phyloP scores from a whole-genome alignment of 2,113 vertebrate species.

The Caretta caretta region DNA sequence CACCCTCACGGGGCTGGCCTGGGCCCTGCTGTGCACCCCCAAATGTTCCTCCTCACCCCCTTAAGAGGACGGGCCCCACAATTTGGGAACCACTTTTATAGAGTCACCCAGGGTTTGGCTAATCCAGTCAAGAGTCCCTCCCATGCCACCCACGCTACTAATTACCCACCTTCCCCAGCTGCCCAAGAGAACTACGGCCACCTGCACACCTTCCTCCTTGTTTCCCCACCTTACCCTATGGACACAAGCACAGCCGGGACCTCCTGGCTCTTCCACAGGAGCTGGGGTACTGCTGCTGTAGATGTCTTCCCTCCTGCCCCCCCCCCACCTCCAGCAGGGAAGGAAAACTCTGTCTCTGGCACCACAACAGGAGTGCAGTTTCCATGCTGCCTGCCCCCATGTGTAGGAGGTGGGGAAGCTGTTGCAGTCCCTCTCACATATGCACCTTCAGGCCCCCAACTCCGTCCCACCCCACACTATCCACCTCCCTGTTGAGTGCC shows the following conservation, averaged over 20 bases:
- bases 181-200: neutral
- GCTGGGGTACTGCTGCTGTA: too few relatives aligned
- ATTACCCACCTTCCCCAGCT: neutral
- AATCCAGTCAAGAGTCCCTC: neutral
- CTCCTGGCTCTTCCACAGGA: neutral
- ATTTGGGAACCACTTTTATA: neutral
- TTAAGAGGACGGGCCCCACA: too few relatives aligned
- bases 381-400: neutral
- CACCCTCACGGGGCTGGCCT: too few relatives aligned
- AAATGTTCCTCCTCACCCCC: too few relatives aligned
- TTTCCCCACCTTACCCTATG: neutral
- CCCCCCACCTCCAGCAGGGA: neutral
- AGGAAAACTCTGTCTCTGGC: neutral
- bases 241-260: neutral
- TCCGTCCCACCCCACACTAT: neutral
- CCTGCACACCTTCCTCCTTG: neutral
- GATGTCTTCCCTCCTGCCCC: neutral
- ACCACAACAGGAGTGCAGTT: rapidly evolving
- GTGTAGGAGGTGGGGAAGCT: rapidly evolving
- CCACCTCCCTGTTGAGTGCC: rapidly evolving
- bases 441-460: neutral
- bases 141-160: neutral
- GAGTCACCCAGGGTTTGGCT: rapidly evolving
- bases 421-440: neutral
- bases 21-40: too few relatives aligned